Base-by-base conservation (phyloP, 2,888 invertebrate species). In the Eristalis pertinax region DNA sequence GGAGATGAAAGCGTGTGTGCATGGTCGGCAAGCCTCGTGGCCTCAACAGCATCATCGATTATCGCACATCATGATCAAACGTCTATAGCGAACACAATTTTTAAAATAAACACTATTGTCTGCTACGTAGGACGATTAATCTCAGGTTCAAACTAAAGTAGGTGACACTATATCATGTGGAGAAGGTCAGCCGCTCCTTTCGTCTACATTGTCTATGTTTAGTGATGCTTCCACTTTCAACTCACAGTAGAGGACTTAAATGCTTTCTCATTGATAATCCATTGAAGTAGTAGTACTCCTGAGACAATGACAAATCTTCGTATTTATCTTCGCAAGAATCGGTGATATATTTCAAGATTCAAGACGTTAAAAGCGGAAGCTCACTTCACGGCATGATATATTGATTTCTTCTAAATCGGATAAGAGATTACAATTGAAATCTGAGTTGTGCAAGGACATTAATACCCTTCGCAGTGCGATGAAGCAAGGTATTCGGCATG, bases 281-380 rank as follows among this genome's bases (percentile, higher is more conserved):
- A 86, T 86, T 82, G 86, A 86, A 86, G 74, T 70, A 77, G 74
- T 74, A 78, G 86, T 78, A 82, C 86, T 82, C 78, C 74, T 86
- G 78, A 65, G 86, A 86, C 86, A 86, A 82, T 86, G 86, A 86
- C 86, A 86, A 86, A 86, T 86, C 86, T 82, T 82, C 86, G 77
- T 73, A 82, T 86, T 86, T 86, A 86, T 86, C 86, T 86, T 82
- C 82, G 24, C 77, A 78, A 74, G 70, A 86, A 86, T 82, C 86
- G 82, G 74, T 86, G 86, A 86, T 86, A 86, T 86, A 86, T 86
- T 78, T 86, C 78, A 86, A 82, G 85, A 86, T 82, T 86, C 82
- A 86, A 81, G 86, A 86, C 77, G 82, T 82, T 86, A 86, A 86
- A 86, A 86, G 82, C 86, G 82, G 82, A 86, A 86, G 86, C 86